Conservation (phyloP, 2,888 invertebrate genomes). For the Ormyrus labotus region DNA sequence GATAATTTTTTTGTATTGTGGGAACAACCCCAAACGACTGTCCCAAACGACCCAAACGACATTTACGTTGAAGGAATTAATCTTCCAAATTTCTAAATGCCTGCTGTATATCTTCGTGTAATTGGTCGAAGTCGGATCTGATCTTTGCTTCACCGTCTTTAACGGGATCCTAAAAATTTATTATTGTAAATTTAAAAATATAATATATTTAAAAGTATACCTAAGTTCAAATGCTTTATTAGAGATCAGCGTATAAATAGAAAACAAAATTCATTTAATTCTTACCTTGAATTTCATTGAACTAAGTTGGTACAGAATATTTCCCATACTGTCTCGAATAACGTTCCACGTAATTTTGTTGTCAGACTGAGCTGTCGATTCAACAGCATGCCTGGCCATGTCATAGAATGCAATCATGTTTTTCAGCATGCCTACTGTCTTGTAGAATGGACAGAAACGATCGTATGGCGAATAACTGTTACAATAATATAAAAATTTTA, state of each 20-base stretch:
- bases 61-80: slow-evolving; percentile 77
- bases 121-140: slow-evolving; percentile 96
- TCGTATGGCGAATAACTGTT: slow-evolving; percentile 91
- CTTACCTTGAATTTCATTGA: slow-evolving; percentile 99
- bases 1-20: slow-evolving; percentile 55
- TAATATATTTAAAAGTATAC: not conserved
- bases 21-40: slow-evolving; percentile 63
- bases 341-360: slow-evolving; percentile 99
- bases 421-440: slow-evolving; percentile 98
- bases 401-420: slow-evolving; percentile 99
- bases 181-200: slow-evolving; percentile 4
- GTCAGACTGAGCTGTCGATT: slow-evolving; percentile 98
- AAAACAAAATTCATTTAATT: not conserved
- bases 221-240: no score
- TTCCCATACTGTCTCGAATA: slow-evolving; percentile 97
- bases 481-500: not conserved
- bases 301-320: slow-evolving; percentile 96
- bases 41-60: slow-evolving; percentile 28
- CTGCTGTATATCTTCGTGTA: slow-evolving; percentile 97
- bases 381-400: slow-evolving; percentile 97
- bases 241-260: not conserved
- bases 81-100: slow-evolving; percentile 99
- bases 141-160: slow-evolving; percentile 99
- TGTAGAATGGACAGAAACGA: slow-evolving; percentile 99
- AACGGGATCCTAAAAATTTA: slow-evolving; percentile 89